Evolutionary conservation across 2,113 vertebrate species (phyloP).

Genomic region (Numida meleagris): DNA sequence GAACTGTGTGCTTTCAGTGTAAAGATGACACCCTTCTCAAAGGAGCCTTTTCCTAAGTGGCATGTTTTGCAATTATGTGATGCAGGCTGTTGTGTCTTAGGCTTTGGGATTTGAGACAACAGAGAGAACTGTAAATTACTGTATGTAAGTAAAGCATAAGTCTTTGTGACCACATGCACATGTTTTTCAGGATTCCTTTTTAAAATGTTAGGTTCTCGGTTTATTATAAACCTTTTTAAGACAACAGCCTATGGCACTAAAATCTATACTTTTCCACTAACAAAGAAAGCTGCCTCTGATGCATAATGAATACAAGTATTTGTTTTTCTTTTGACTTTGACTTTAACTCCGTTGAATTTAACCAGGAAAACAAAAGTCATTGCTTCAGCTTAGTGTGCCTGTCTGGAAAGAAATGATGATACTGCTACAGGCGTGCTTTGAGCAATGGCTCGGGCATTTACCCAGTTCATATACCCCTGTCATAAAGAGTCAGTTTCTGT

Average conservation of each 20-base stretch:
- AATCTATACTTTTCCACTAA: background rate
- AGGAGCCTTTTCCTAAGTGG: background rate
- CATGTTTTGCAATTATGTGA: background rate
- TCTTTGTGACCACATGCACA: background rate
- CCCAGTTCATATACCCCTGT: slow-evolving; percentile 68
- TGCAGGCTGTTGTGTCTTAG: background rate
- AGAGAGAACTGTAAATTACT: background rate
- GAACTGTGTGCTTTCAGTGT: background rate
- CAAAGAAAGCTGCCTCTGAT: background rate
- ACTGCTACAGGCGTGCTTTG: slow-evolving; percentile 68
- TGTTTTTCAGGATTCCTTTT: background rate
- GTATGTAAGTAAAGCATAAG: background rate
- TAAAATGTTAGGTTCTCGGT: background rate
- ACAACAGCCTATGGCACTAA: background rate
- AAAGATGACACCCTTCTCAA: background rate
- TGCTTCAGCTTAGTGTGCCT: slow-evolving; percentile 37
- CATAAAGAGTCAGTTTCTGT: slow-evolving; percentile 61
- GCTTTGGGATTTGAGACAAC: background rate
- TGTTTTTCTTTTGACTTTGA: slow-evolving; percentile 69
- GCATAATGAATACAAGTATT: slow-evolving; percentile 33
- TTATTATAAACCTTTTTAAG: background rate
- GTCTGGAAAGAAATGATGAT: slow-evolving; percentile 4
- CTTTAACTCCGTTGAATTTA: slow-evolving; percentile 59
- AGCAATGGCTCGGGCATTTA: slow-evolving; percentile 67
- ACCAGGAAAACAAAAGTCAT: slow-evolving; percentile 47